Base-by-base conservation (phyloP, 2,888 invertebrate species). In the Patella pellucida region DNA sequence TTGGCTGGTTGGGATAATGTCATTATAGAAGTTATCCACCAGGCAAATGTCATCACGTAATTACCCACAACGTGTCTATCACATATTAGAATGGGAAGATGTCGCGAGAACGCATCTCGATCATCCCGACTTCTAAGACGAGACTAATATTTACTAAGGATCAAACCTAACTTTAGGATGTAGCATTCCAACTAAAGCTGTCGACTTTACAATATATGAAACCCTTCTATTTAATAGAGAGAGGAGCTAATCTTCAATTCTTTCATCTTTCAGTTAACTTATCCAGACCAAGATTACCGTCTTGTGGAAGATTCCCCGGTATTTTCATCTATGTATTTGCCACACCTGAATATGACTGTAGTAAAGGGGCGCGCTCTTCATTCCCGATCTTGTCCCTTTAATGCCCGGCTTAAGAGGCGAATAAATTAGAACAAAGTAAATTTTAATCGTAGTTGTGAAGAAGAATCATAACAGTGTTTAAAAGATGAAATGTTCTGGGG, bases 121-220 rank as follows among this genome's bases (percentile, higher is more conserved):
- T 41, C 41, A 41, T 41, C 41, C 41, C 23, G 62, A 62, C 62
- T 62, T 62, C 62, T 62, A 23, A 62, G 62, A 62, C 62, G 62
- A 62, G 19, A 62, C 71, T 71, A 68, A 73, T 77, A 69, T 74
- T 74, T 74, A 69, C 72, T 19, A n/a, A 14, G 68, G 71, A 67
- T 71, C 68, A 72, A 68, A 52, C 41, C 31, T 52, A 70, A 23
- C 52, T 76, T 73, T 76, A 73, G 56, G 73, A 70, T 56, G 41
- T 71, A 71, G 74, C 77, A 77, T 77, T 77, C 74, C 68, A 52
- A 51, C 54, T 74, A 71, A 70, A 77, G 69, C 54, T 74, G 72
- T 68, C 70, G 74, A 74, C 77, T 74, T 74, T 74, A 71, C 77
- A 68, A 71, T 74, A 74, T 77, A 77, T 74, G 77, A 71, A 77